Evolutionary conservation across 2,113 vertebrate genomes (phyloP).

Genomic region (Aegypius monachus): DNA sequence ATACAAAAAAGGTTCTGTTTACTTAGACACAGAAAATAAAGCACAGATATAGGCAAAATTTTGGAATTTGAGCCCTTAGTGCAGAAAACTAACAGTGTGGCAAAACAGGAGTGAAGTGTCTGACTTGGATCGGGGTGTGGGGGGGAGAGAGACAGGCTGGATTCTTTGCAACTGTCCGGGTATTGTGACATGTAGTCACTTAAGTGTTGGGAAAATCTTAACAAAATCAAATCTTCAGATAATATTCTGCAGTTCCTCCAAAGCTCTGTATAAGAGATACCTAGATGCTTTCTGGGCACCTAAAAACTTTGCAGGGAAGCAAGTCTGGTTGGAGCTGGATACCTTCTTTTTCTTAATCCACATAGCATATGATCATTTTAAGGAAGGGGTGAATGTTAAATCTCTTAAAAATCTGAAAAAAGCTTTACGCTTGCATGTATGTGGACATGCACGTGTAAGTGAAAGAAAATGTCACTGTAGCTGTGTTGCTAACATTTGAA

Average conservation of each 20-base stretch:
- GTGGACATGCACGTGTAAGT: neutral
- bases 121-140: neutral
- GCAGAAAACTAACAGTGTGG: neutral
- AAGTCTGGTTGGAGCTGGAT: neutral
- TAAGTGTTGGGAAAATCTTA: neutral
- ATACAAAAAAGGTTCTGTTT: neutral
- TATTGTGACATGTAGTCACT: neutral
- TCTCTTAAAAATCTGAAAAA: neutral
- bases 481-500: neutral
- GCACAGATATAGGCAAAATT: neutral
- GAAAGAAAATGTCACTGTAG: neutral
- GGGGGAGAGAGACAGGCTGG: no score
- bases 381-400: neutral
- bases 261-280: neutral
- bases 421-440: neutral
- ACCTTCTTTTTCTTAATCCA: neutral
- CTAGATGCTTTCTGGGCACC: neutral
- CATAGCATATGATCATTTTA: neutral
- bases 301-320: neutral
- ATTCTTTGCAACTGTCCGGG: neutral
- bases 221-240: neutral
- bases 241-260: neutral
- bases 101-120: neutral
- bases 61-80: neutral
- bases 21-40: neutral